Base-by-base conservation (phyloP, 1,140 invertebrate genomes). In the Helicorthomorpha holstii region DNA sequence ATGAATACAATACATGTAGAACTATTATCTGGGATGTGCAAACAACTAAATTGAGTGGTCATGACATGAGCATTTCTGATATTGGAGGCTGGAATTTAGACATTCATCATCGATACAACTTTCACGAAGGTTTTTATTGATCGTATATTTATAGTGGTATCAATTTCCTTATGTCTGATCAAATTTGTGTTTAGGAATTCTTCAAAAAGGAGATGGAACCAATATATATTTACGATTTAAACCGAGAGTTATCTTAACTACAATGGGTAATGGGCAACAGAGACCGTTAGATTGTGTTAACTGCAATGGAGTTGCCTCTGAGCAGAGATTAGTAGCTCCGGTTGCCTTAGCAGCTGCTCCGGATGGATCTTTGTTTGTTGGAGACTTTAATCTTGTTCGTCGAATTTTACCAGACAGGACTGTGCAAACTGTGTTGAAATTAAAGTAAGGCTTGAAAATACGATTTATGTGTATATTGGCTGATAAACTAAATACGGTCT, bases 71-170 rank as follows among this genome's bases (percentile, higher is more conserved):
- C 49, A 94, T 95, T 29, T 92, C 90, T 0, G 88, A 73, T 50
- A 93, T 96, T 22, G 91, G 91, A 1, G 89, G 88, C 4, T 97
- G 93, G 93, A 95, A 95, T 68, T 67, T 98, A 49, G 89, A 96
- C 63, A 91, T 96, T 58, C 93, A 97, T 70, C 93, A 98, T 62
- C 75, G 90, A 57, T 95, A 96, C 66, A 96, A 97, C 64, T 93
- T 94, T 76, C 89, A 94, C 64, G 91, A 95, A 74, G 92, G 86
- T 82, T 71, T 62, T 51, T 7, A 46, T 7, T 19, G 44, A 46
- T 46, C 19, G 44, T 10, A 7, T 22, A 46, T 46, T 25, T 46
- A 19, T 22, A 46, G 7, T 46, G 44, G 43, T 56, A 14, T 52
- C 41, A 45, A 2, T 52, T 51, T 26, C n/a, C 27, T 34, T 22